A percentile compares a stretch with the other conserved stretches of the same genome.
Conservation (phyloP, 2,888 invertebrate species). For the Cantharis flavilabris region DNA sequence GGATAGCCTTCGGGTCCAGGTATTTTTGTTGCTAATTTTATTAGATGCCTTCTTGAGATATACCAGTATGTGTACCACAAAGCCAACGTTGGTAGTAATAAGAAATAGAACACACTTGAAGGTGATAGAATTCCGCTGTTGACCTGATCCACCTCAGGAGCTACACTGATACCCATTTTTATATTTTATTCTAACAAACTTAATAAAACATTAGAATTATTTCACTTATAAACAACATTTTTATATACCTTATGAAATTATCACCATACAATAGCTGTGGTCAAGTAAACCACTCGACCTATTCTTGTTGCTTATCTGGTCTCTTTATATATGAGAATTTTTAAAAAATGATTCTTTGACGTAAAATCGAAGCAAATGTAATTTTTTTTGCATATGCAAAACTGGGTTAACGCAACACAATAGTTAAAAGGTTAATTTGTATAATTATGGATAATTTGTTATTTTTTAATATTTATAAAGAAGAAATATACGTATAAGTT, state of each 20-base stretch:
- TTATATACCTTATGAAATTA: not conserved
- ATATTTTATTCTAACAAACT: not conserved
- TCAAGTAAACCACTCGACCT: not conserved
- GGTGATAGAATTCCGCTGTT: slow-evolving; percentile 53
- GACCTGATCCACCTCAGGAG: slow-evolving; percentile 34
- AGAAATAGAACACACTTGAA: slow-evolving; percentile 71
- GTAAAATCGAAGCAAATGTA: not conserved
- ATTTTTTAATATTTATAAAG: not conserved
- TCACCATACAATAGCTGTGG: not conserved
- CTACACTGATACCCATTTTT: slow-evolving; percentile 35
- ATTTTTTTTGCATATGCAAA: not conserved
- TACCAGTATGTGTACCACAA: slow-evolving; percentile 79
- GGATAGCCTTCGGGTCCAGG: slow-evolving; percentile 76
- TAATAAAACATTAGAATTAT: not conserved
- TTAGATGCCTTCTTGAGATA: slow-evolving; percentile 71
- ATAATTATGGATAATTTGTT: not conserved
- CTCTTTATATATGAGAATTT: not conserved
- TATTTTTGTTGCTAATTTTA: slow-evolving; percentile 72
- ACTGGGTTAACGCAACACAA: not conserved
- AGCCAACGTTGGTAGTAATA: slow-evolving; percentile 68
- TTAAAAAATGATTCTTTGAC: not conserved
- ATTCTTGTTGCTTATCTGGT: not conserved
- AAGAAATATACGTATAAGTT: not conserved
- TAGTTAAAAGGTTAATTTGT: not conserved
- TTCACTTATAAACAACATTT: not conserved